Conservation (phyloP, 2,113 vertebrate genomes). For the Chloropsis hardwickii region DNA sequence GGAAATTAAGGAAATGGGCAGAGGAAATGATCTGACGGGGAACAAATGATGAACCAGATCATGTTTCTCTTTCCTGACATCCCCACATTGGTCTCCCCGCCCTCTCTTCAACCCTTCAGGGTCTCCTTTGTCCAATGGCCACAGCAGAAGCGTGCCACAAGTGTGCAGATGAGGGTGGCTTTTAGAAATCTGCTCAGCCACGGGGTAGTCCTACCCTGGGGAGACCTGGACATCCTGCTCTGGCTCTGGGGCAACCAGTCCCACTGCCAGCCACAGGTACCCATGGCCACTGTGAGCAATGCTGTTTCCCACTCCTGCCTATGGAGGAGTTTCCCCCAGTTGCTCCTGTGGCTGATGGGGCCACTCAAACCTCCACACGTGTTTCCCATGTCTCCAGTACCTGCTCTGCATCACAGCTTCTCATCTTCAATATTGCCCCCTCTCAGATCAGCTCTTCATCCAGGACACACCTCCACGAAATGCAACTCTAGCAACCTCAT, state of each 20-base stretch:
- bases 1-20: background rate
- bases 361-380: accelerated
- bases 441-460: background rate
- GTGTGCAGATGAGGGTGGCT: accelerated
- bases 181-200: too few species aligned
- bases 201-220: accelerated
- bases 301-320: background rate
- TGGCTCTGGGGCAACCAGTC: background rate
- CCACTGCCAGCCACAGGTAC: accelerated
- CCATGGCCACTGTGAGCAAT: background rate
- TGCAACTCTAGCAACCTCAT: accelerated
- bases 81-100: accelerated
- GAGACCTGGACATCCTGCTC: background rate
- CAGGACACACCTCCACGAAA: background rate
- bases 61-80: background rate
- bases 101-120: background rate
- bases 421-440: background rate
- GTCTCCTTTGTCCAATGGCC: background rate
- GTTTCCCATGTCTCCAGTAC: background rate
- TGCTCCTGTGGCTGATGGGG: accelerated
- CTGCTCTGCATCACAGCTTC: background rate
- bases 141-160: accelerated
- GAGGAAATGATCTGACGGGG: background rate
- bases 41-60: background rate
- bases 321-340: accelerated